phyloP scores from a whole-genome alignment of 2,888 invertebrate species.

The Cataglyphis albicans region DNA sequence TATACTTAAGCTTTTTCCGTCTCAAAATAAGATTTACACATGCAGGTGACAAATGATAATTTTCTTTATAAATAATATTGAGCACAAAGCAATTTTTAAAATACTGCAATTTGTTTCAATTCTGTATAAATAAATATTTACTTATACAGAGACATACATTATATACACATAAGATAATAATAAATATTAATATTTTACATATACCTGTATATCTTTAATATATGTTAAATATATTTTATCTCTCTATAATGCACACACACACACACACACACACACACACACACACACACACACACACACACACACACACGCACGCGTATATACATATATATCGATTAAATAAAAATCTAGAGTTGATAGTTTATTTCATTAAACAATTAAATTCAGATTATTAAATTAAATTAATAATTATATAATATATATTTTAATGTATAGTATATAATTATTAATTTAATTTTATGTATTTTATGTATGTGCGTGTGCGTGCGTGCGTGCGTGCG shows the following conservation, averaged over 20 bases:
- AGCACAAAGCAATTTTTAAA: neutral
- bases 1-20: neutral
- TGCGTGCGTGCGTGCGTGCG: neutral
- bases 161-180: too few species aligned
- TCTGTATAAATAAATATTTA: neutral
- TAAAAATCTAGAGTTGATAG: too few species aligned
- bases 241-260: too few species aligned
- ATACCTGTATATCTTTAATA: too few species aligned
- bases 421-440: too few species aligned
- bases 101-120: neutral
- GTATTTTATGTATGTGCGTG: too few species aligned
- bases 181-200: too few species aligned
- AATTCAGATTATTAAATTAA: constrained; percentile 11
- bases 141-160: neutral
- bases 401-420: neutral
- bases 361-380: neutral
- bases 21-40: neutral
- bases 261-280: neutral
- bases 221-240: too few species aligned
- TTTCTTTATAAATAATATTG: neutral
- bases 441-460: too few species aligned
- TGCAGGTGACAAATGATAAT: neutral
- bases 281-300: too few species aligned
- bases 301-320: neutral
- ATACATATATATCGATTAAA: neutral